Evolutionary conservation across 2,113 vertebrate species (phyloP).

Genomic region (Athene noctua): DNA sequence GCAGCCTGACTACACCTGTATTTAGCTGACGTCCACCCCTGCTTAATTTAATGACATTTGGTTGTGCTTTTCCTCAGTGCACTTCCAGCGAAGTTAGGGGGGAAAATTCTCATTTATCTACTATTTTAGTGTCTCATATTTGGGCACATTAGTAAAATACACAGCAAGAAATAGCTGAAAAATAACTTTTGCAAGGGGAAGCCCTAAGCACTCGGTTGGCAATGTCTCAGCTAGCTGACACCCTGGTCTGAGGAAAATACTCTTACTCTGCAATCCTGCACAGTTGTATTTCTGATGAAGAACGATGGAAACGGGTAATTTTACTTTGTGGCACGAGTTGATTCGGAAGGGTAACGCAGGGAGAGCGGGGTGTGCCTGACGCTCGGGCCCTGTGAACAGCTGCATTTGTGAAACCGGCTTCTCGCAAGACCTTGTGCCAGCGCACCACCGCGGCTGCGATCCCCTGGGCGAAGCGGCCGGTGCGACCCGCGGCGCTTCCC

Average conservation of each 20-base stretch:
- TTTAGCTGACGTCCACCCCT: not conserved
- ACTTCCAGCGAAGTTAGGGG: not conserved
- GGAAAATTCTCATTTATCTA: accelerated
- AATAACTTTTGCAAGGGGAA: too few species aligned
- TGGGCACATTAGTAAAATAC: not conserved
- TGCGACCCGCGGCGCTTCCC: accelerated
- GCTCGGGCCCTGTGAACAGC: not conserved
- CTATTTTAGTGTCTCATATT: not conserved
- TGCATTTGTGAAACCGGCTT: accelerated
- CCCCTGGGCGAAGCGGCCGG: not conserved
- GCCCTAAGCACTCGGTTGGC: not conserved
- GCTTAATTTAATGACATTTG: not conserved
- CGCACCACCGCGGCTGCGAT: too few species aligned
- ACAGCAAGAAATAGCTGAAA: not conserved
- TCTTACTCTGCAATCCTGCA: too few species aligned
- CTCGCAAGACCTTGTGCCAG: accelerated
- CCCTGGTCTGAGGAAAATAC: not conserved
- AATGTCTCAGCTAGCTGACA: not conserved
- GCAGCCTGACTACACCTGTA: too few species aligned
- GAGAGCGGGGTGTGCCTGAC: too few species aligned
- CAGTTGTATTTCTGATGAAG: not conserved
- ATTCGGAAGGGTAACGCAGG: not conserved
- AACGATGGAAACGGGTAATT: not conserved
- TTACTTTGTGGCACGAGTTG: accelerated
- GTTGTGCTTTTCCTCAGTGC: not conserved